Evolutionary conservation across 2,113 vertebrate species (phyloP).

Genomic region (Uria aalge): DNA sequence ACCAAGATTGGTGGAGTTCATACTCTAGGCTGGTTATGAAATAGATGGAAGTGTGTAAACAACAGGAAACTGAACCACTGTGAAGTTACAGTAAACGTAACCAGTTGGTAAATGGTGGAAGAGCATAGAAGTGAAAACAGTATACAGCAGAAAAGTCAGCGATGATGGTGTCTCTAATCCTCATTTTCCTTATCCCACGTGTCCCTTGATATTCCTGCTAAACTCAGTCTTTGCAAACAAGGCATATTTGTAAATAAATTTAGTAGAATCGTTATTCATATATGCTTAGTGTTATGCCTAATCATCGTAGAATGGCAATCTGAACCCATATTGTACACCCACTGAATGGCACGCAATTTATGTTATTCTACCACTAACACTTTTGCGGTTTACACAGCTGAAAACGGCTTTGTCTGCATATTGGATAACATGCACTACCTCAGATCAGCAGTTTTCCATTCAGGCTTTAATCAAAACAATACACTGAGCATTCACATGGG

Average conservation of each 20-base stretch:
- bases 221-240: neutral
- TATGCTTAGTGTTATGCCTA: neutral
- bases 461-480: slow-evolving; percentile 39
- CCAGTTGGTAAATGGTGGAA: neutral
- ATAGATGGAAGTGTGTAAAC: neutral
- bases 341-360: neutral
- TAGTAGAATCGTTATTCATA: neutral
- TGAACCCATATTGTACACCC: neutral
- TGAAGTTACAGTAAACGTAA: neutral
- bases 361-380: neutral
- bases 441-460: slow-evolving; percentile 43
- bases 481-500: neutral
- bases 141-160: neutral
- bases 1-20: neutral
- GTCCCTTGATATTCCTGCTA: neutral
- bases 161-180: neutral
- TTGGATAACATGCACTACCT: neutral
- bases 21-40: neutral
- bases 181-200: neutral
- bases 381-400: neutral
- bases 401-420: slow-evolving; percentile 2
- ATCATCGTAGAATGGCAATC: neutral
- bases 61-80: neutral
- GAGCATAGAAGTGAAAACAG: neutral
- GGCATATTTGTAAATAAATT: neutral